Conservation (phyloP, 2,888 invertebrate species). For the Andrena hattorfiana region DNA sequence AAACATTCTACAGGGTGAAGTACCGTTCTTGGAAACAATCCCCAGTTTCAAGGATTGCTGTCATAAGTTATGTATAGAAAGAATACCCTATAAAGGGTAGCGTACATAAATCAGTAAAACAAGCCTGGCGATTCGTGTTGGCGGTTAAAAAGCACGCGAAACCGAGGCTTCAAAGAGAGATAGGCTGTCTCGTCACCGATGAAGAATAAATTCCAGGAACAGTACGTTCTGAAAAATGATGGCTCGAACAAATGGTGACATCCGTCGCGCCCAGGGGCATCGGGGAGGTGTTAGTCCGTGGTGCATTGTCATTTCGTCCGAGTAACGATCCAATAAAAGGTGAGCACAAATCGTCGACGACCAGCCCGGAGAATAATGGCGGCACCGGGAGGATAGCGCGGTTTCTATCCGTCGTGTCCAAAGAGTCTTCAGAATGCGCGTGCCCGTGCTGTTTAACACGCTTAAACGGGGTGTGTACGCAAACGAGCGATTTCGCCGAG, state of each 20-base stretch:
- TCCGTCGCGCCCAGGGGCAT: constrained; percentile 72
- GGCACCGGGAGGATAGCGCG: constrained; percentile 28
- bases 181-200: constrained; percentile 59
- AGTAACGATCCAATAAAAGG: constrained; percentile 77
- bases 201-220: constrained; percentile 74
- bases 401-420: constrained; percentile 41
- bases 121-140: constrained; percentile 27
- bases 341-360: constrained; percentile 70
- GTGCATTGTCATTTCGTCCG: constrained; percentile 69
- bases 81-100: too few species aligned
- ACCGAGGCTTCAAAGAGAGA: constrained; percentile 12
- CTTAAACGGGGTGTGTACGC: constrained; percentile 10
- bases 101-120: background rate
- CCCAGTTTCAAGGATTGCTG: too few species aligned
- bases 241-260: constrained; percentile 77
- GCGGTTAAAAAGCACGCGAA: constrained; percentile 12
- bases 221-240: constrained; percentile 77
- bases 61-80: too few species aligned
- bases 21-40: too few species aligned
- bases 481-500: constrained; percentile 16
- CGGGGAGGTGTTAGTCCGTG: constrained; percentile 49
- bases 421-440: constrained; percentile 34
- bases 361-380: constrained; percentile 58
- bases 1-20: too few species aligned
- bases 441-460: constrained; percentile 12